Base-by-base conservation (phyloP, 1,140 invertebrate genomes). In the Scaptodrosophila lebanonensis region DNA sequence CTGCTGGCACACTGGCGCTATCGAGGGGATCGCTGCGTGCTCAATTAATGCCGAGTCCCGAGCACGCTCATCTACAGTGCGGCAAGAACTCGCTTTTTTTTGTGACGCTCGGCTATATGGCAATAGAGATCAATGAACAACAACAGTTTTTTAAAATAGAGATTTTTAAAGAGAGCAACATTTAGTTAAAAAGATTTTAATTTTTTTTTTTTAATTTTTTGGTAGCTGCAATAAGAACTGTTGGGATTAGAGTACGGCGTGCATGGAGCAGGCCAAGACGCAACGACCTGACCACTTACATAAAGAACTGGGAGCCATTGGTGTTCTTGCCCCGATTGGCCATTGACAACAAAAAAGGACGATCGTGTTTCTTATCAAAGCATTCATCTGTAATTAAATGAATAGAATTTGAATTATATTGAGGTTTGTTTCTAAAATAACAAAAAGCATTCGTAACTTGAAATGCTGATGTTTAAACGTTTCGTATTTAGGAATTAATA, bases 261-360 rank as follows among this genome's bases (percentile, higher is more conserved):
- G 18, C 16, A 29, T 33, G 11, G 48, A 6, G 17, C 16, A 20
- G 16, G 9, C 42, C 42, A 51, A 22, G 27, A 12, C 61, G 91
- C 90, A 8, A 90, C 12, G 27, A 36, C 25, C 36, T 13, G n/a
- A n/a, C 40, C 50, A 93, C 91, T 93, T 91, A 88, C 92, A 99
- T 97, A 89, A 99, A 99, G 89, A 99, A 99, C 86, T 99, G 98
- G 39, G 97, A 98, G 15, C 98, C 97, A 89, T 99, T 99, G 8
- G 98, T 98, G 83, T 99, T 94, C 86, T 95, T 95, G 39, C 95
- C 97, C 73, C 96, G 91, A 88, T 99, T 99, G 2, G 98, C 97
- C 98, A 99, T 99, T 1, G 96, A 98, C 20, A 99, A 88, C 40
- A 97, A 86, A 67, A 93, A 95, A 20, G 94, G 93, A 40, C 91